Evolutionary conservation across 2,888 invertebrate genomes (phyloP).

Genomic region (Heteropelma amictum): DNA sequence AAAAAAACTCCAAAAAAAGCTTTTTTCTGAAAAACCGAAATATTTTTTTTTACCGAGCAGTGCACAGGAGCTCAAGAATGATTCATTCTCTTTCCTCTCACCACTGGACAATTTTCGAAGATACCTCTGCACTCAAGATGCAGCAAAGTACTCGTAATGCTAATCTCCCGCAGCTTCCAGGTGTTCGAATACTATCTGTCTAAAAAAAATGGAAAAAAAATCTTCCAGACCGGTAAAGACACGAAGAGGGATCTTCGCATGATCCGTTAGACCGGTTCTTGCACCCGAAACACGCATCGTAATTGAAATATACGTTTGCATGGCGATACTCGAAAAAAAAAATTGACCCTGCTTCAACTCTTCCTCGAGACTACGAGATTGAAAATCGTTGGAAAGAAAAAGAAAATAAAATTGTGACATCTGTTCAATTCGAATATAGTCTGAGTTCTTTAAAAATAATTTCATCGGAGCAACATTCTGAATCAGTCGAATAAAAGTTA

Average conservation of each 20-base stretch:
- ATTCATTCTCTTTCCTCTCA: background rate
- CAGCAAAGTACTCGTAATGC: slow-evolving; percentile 22
- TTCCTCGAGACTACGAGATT: background rate
- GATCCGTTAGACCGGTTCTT: slow-evolving; percentile 49
- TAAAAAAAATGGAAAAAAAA: slow-evolving; percentile 14
- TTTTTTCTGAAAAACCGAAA: background rate
- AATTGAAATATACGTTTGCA: slow-evolving; percentile 28
- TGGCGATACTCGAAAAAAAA: too few relatives aligned
- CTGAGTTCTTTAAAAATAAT: too few relatives aligned
- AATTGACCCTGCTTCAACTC: background rate
- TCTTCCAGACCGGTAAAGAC: slow-evolving; percentile 32
- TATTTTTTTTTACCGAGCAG: background rate
- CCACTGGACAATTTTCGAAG: background rate
- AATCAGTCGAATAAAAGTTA: too few relatives aligned
- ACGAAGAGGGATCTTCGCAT: slow-evolving; percentile 36
- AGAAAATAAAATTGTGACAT: slow-evolving; percentile 3
- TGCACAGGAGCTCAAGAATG: slow-evolving; percentile 7
- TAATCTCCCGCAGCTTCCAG: slow-evolving; percentile 56
- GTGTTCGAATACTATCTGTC: slow-evolving; percentile 37
- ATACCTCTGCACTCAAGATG: slow-evolving; percentile 6
- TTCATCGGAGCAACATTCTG: too few relatives aligned
- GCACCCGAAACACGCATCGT: slow-evolving; percentile 15
- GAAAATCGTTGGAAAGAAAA: background rate
- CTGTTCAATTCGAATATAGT: background rate
- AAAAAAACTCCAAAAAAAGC: too few relatives aligned